Conservation (phyloP, 30 jellyfish, hydroid and myxozoan genomes). For the Cassiopea xamachana region DNA sequence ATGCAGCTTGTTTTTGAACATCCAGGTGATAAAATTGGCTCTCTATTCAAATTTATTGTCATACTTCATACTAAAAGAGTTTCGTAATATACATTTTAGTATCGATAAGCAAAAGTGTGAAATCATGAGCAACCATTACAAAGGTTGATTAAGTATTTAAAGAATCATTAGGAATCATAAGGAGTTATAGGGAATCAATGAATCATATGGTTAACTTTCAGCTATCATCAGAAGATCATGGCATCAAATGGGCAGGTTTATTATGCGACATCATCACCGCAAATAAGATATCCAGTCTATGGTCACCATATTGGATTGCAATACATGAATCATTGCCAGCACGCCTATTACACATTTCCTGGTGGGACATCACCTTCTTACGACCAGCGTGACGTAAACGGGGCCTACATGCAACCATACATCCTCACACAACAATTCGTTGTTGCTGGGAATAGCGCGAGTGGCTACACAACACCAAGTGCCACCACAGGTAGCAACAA, state of each 20-base stretch:
- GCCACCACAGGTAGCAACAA: constrained; percentile 13
- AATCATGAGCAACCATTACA: too few species aligned
- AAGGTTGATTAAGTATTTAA: too few species aligned
- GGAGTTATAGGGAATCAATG: too few species aligned
- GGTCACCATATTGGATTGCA: constrained; percentile 64
- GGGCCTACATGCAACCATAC: constrained; percentile 60
- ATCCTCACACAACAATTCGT: constrained; percentile 63
- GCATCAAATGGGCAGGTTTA: constrained; percentile 60
- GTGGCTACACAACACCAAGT: constrained; percentile 49
- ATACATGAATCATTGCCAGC: constrained; percentile 58
- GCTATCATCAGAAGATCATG: constrained; percentile 56
- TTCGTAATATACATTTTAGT: too few species aligned
- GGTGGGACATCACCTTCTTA: constrained; percentile 62
- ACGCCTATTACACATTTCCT: constrained; percentile 60
- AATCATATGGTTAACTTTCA: background rate
- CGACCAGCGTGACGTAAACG: constrained; percentile 63
- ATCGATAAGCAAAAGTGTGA: too few species aligned
- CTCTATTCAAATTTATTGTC: too few species aligned
- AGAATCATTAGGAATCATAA: too few species aligned
- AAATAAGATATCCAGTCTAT: constrained; percentile 58
- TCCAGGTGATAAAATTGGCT: too few species aligned
- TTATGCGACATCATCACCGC: constrained; percentile 57
- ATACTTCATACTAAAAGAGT: too few species aligned
- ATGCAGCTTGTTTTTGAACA: too few species aligned
- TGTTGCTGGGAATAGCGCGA: constrained; percentile 63